phyloP scores from a whole-genome alignment of 2,888 invertebrate genomes.

The Eulithis prunata region DNA sequence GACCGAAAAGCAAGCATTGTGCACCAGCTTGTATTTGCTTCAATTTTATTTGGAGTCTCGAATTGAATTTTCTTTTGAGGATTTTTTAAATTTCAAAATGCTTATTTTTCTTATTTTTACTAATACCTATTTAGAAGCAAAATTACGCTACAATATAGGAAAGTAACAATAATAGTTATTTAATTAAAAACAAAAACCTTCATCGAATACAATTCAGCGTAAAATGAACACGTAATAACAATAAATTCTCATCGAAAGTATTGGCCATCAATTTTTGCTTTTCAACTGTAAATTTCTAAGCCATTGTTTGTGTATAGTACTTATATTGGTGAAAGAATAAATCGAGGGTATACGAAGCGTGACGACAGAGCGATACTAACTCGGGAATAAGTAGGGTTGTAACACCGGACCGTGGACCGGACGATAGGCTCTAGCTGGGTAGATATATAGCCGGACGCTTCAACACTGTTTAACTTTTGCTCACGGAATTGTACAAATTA shows the following conservation, averaged over 20 bases:
- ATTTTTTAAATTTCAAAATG: conserved; percentile 16
- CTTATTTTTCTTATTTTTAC: conserved; percentile 15
- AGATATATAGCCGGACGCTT: conserved; percentile 13
- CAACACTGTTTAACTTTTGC: neutral
- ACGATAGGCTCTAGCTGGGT: neutral
- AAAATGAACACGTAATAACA: conserved; percentile 33
- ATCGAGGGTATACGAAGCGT: conserved; percentile 74
- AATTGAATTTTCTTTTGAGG: conserved; percentile 22
- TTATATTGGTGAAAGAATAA: conserved; percentile 66
- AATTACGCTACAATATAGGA: conserved; percentile 5
- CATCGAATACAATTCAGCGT: conserved; percentile 25
- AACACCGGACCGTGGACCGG: neutral
- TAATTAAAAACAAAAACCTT: conserved; percentile 16
- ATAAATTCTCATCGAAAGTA: conserved; percentile 35
- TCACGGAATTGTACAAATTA: neutral
- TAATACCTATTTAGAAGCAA: conserved; percentile 8
- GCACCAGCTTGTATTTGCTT: conserved; percentile 30
- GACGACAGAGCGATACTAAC: conserved; percentile 74
- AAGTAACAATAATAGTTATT: neutral
- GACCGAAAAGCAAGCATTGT: conserved; percentile 22
- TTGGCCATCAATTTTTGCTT: conserved; percentile 37
- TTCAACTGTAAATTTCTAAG: conserved; percentile 47
- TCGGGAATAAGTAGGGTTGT: conserved; percentile 47
- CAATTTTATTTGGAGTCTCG: conserved; percentile 29
- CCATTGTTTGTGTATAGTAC: conserved; percentile 50